Conservation (phyloP, 2,113 vertebrate species). For the Puffinus mauretanicus region DNA sequence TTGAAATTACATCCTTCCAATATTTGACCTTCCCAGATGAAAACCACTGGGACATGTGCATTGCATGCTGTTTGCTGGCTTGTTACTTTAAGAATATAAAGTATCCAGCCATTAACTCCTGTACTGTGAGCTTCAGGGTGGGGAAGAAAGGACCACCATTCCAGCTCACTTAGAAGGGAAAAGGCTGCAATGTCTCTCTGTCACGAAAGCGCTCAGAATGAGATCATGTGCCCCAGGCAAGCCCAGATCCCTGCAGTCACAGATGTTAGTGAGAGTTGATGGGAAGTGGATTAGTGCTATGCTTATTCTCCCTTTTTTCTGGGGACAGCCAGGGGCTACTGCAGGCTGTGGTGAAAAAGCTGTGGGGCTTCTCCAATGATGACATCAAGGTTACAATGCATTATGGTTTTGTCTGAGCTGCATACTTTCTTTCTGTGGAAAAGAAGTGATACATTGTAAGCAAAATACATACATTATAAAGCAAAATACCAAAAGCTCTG, state of each 20-base stretch:
- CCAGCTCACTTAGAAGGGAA: background rate
- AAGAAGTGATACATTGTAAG: background rate
- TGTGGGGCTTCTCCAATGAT: accelerated
- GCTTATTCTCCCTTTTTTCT: background rate
- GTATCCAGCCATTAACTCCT: background rate
- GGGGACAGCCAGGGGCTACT: background rate
- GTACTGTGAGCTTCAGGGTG: background rate
- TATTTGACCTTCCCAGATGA: background rate
- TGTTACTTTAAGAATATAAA: background rate
- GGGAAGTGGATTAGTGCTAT: background rate
- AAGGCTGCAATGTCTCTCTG: background rate
- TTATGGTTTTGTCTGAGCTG: background rate
- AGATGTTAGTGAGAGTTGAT: background rate
- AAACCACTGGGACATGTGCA: background rate
- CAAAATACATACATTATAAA: background rate
- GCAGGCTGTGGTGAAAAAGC: background rate
- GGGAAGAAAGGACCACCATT: background rate
- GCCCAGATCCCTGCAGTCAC: background rate
- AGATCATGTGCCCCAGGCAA: background rate
- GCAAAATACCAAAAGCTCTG: background rate
- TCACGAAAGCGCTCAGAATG: background rate
- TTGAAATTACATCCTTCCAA: background rate
- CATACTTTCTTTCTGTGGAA: background rate
- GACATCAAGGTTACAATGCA: background rate
- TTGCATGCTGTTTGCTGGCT: background rate